Conservation (phyloP, 2,113 vertebrate genomes). For the Corythoichthys intestinalis region DNA sequence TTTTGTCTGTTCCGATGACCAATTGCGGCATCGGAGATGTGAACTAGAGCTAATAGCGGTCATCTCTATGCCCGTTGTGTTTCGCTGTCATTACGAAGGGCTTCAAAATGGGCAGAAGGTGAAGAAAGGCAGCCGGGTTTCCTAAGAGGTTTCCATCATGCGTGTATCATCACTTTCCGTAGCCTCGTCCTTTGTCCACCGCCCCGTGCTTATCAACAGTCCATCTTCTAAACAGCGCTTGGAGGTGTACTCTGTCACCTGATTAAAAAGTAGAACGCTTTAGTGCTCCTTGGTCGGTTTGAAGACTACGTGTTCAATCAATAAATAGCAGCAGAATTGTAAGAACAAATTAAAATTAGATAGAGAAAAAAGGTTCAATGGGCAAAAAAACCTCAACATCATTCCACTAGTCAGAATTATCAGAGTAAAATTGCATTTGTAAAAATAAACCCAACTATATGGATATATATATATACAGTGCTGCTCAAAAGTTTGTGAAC, state of each 20-base stretch:
- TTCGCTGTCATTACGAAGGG: neutral
- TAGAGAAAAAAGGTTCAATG: neutral
- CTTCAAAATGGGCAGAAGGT: conserved; percentile 9
- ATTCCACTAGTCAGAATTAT: neutral
- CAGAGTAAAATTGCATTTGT: neutral
- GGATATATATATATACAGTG: no score
- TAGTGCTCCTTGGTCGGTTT: neutral
- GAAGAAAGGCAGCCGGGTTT: conserved; percentile 25
- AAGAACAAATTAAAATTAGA: neutral
- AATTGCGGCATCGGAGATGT: neutral
- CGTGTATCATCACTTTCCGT: conserved; percentile 84
- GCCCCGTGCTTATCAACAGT: conserved; percentile 73
- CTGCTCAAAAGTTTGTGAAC: no score
- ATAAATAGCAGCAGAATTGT: neutral
- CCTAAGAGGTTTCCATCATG: conserved; percentile 93
- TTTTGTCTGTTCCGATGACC: neutral
- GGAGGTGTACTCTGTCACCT: conserved; percentile 79
- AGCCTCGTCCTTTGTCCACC: conserved; percentile 80
- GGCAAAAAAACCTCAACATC: neutral
- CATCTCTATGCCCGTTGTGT: conserved; percentile 14
- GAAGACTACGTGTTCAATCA: neutral
- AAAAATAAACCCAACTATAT: neutral
- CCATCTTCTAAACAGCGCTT: conserved; percentile 77
- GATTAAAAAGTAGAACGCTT: conserved; percentile 22
- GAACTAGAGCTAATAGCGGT: neutral